Percentiles rank a stretch among this genome's conserved stretches.
Conservation (phyloP, 23 tunicate species). For the Phallusia fumigata region DNA sequence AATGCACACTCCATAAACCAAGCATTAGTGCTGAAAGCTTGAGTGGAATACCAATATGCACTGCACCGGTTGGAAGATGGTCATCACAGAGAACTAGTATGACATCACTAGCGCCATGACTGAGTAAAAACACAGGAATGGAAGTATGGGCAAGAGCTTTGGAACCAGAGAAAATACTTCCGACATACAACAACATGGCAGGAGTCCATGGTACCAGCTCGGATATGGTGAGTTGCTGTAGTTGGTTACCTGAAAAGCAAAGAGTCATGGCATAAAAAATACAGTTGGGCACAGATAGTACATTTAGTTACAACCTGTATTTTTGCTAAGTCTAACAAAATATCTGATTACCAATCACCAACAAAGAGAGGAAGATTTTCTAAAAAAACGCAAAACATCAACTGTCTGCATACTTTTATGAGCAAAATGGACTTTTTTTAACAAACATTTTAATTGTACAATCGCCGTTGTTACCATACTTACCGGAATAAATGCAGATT, state of each 20-base stretch:
- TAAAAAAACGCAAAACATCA: no score
- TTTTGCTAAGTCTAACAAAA: no score
- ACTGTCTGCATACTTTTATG: no score
- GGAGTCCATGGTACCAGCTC: conserved; percentile 70
- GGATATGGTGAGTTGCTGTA: conserved; percentile 46
- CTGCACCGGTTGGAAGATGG: conserved; percentile 54
- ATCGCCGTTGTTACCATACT: no score
- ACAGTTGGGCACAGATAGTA: no score
- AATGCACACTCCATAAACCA: conserved; percentile 42
- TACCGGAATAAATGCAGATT: conserved; percentile 43
- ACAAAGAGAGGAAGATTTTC: no score
- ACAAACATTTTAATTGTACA: no score
- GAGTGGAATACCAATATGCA: conserved; percentile 67
- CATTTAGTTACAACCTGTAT: no score
- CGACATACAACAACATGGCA: conserved; percentile 82
- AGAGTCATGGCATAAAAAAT: no score
- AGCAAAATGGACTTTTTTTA: no score
- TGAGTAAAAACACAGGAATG: conserved; percentile 68
- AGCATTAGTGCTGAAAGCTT: conserved; percentile 59
- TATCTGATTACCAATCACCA: no score
- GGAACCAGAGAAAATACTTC: conserved; percentile 77
- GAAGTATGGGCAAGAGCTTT: conserved; percentile 61
- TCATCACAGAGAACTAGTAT: conserved; percentile 63
- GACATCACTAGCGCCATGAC: conserved; percentile 79
- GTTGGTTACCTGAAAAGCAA: conserved; percentile 38